Conservation (phyloP, 2,888 invertebrate genomes). For the Platycheirus albimanus region DNA sequence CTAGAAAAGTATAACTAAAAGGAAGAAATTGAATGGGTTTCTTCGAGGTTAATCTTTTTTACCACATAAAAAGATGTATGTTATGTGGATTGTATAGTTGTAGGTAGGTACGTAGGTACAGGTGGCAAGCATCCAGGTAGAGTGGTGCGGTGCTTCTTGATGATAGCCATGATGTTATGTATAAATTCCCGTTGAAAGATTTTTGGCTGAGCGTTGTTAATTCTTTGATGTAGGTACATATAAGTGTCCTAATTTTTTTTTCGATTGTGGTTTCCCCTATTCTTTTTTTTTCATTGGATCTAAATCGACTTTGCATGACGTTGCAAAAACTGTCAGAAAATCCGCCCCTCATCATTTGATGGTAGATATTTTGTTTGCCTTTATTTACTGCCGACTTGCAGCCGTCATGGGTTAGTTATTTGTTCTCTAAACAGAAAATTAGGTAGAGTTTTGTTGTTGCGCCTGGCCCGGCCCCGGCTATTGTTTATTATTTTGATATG, state of each 20-base stretch:
- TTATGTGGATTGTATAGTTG: too few relatives aligned
- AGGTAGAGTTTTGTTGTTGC: slow-evolving; percentile 41
- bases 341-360: slow-evolving; percentile 54
- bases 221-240: too few relatives aligned
- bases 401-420: slow-evolving; percentile 53
- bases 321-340: slow-evolving; percentile 59
- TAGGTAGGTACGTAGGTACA: slow-evolving; percentile 25
- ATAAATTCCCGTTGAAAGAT: slow-evolving; percentile 59
- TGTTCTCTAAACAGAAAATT: slow-evolving; percentile 58
- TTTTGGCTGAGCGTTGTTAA: slow-evolving; percentile 11
- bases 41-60: slow-evolving; percentile 6
- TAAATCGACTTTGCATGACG: slow-evolving; percentile 70
- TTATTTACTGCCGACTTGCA: slow-evolving; percentile 69
- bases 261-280: slow-evolving; percentile 46
- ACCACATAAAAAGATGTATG: neutral
- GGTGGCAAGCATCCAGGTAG: slow-evolving; percentile 47
- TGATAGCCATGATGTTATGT: slow-evolving; percentile 65
- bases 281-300: neutral
- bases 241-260: slow-evolving; percentile 44
- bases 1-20: slow-evolving; percentile 4
- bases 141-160: slow-evolving; percentile 26
- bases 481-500: slow-evolving; percentile 63
- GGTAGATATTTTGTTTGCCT: slow-evolving; percentile 65
- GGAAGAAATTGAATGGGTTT: slow-evolving; percentile 51
- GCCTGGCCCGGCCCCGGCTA: slow-evolving; percentile 28